phyloP scores from a whole-genome alignment of 2,888 invertebrate genomes.

The Baccha elongata region DNA sequence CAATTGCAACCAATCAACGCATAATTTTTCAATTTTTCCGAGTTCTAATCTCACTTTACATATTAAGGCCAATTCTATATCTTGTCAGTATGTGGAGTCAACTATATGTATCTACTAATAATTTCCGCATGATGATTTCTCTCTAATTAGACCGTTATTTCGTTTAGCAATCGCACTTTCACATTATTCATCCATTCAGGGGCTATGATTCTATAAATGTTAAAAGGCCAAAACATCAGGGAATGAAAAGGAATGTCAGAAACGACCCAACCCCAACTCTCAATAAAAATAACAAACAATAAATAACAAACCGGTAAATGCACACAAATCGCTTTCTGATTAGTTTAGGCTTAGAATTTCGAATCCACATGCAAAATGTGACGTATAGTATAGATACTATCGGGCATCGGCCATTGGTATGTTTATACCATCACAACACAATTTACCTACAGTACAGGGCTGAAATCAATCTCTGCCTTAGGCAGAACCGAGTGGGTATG shows the following conservation, averaged over 20 bases:
- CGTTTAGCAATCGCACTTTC: background rate
- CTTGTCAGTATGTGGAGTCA: background rate
- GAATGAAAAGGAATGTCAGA: background rate
- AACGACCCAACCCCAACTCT: background rate
- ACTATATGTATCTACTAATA: too few relatives aligned
- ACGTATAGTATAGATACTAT: background rate
- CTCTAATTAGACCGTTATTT: constrained; percentile 35
- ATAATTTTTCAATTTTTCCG: constrained; percentile 37
- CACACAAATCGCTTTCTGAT: constrained; percentile 58
- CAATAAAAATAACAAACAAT: constrained; percentile 41
- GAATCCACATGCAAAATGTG: background rate
- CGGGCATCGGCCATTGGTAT: too few relatives aligned
- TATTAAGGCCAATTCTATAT: background rate
- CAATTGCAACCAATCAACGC: constrained; percentile 49
- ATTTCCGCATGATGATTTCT: constrained; percentile 46
- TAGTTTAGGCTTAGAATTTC: constrained; percentile 16
- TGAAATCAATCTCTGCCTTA: constrained; percentile 41
- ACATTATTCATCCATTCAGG: constrained; percentile 6
- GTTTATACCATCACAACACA: background rate
- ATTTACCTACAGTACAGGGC: background rate
- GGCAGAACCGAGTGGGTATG: background rate
- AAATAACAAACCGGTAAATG: constrained; percentile 61
- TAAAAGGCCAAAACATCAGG: background rate
- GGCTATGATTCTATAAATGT: constrained; percentile 40
- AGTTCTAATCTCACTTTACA: background rate